These are phyloP conservation scores for Pseudomyrmex sp. DNA, from an alignment of 1,140 invertebrate genomes.

Conservation along the genomic window DNA sequence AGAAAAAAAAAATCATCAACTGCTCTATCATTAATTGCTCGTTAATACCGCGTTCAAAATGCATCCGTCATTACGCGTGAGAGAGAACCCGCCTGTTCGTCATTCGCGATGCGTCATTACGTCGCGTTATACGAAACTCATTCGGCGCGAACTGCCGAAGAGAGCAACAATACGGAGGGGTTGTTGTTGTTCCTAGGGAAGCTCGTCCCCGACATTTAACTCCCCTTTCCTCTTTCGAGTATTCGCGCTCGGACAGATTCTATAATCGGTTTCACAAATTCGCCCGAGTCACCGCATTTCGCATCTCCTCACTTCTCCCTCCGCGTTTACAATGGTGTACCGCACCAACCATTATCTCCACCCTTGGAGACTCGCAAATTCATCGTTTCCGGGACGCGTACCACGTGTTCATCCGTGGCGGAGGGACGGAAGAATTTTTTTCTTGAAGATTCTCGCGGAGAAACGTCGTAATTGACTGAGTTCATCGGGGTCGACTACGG, in stretches of 20 bases:
- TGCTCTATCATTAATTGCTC: constrained; percentile 41
- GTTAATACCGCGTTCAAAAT: constrained; percentile 36
- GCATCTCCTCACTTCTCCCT: neutral
- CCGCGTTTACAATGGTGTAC: constrained; percentile 49
- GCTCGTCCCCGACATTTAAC: neutral
- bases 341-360: constrained; percentile 52
- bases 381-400: constrained; percentile 48
- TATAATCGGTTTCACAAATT: constrained; percentile 72
- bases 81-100: constrained; percentile 50
- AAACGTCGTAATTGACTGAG: constrained; percentile 74
- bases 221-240: neutral
- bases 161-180: constrained; percentile 40
- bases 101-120: constrained; percentile 37
- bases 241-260: constrained; percentile 50
- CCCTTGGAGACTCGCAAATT: constrained; percentile 59
- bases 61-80: constrained; percentile 35
- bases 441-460: constrained; percentile 39
- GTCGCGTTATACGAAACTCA: constrained; percentile 52
- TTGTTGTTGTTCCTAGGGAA: constrained; percentile 26
- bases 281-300: constrained; percentile 61
- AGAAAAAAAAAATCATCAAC: neutral
- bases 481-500: constrained; percentile 74
- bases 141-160: constrained; percentile 47
- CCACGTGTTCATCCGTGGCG: constrained; percentile 26
- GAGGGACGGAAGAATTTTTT: constrained; percentile 16